Evolutionary conservation across 2,113 vertebrate species (phyloP).

Genomic region (human): GRCh38 chr11:112935501-112936000

Average conservation of each 20-base stretch:
- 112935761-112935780: background rate
- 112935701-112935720: background rate
- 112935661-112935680: background rate
- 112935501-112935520: conserved; percentile 10
- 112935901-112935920: background rate
- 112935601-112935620: background rate
- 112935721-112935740: background rate
- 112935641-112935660: background rate
- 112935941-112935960: background rate
- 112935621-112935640: background rate
- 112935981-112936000: background rate
- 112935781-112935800: background rate
- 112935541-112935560: background rate
- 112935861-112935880: background rate
- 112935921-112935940: background rate
- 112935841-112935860: background rate
- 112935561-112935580: background rate
- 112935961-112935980: background rate
- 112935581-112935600: background rate
- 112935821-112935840: background rate
- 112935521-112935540: background rate
- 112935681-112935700: background rate
- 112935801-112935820: background rate
- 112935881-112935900: background rate
- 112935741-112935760: background rate